These are phyloP conservation scores for Psococerastis gibbosa DNA, from an alignment of 2,888 invertebrate genomes.

Conservation along the genomic window DNA sequence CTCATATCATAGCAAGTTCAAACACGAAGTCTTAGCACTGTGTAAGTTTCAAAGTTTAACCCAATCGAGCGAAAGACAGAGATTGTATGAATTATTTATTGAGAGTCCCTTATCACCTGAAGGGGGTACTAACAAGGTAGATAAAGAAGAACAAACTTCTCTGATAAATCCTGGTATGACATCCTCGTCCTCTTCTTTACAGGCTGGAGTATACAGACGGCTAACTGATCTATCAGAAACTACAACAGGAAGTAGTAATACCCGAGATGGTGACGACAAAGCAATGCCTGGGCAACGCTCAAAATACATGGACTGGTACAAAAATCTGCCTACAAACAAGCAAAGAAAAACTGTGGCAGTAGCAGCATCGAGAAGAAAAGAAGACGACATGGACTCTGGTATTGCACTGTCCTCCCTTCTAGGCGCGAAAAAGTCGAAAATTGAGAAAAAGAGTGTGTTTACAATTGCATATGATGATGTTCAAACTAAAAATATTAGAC, in stretches of 20 bases:
- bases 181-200: too few relatives aligned
- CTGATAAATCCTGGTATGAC: too few relatives aligned
- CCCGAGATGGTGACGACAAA: constrained; percentile 13
- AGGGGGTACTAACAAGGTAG: too few relatives aligned
- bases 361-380: constrained; percentile 20
- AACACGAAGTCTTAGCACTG: too few relatives aligned
- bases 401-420: constrained; percentile 44
- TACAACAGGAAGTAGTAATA: constrained; percentile 21
- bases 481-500: constrained; percentile 60
- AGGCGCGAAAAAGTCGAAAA: constrained; percentile 13
- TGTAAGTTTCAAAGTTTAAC: too few relatives aligned
- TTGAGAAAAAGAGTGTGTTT: constrained; percentile 81
- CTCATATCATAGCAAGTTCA: too few relatives aligned
- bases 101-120: too few relatives aligned
- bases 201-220: constrained; percentile 12
- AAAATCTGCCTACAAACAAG: constrained; percentile 21
- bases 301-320: constrained; percentile 64
- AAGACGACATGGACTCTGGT: constrained; percentile 57
- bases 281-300: constrained; percentile 29
- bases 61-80: too few relatives aligned
- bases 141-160: too few relatives aligned
- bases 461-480: constrained; percentile 86
- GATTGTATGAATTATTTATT: too few relatives aligned
- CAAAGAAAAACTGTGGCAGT: constrained; percentile 13
- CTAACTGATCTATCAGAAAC: constrained; percentile 20